Base-by-base conservation (phyloP, 2,888 invertebrate genomes). In the Synanthedon andrenaeformis region DNA sequence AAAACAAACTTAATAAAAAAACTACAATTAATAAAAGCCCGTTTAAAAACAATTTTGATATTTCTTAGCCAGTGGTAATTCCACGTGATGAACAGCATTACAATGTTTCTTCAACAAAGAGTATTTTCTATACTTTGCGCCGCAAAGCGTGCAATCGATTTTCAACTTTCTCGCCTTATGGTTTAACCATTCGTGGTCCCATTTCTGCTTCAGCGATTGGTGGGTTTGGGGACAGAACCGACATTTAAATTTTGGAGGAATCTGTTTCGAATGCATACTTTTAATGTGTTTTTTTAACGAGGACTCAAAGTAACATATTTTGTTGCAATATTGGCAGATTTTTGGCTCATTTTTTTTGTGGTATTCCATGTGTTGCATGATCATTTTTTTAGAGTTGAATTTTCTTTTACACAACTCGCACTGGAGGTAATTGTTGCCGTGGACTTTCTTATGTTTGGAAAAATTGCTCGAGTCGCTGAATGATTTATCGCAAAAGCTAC, bases 391-490 rank as follows among this genome's bases (percentile, higher is more conserved):
- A 1, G 88, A 81, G 63, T 87, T 84, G 61, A 88, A 88, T 62
- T 86, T 88, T 11, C 88, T 65, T 19, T 74, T 74, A 60, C 88
- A 88, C 13, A 86, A 61, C 45, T 88, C 87, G 61, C 88, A 88
- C 56, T 88, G 88, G 51, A 79, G 72, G 57, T 66, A 82, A 0
- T 72, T 70, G 0, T 67, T 62, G 19, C 85, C 84, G 61, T 88
- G 88, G 23, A 85, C 79, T 57, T 88, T 88, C 61, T 88, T 88
- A 61, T 88, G 88, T 52, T 88, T 88, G 2, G 87, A 88, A 57
- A 87, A 88, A 56, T 88, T 88, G 56, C 85, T 85, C 17, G 88
- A 88, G 55, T 88, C 88, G 56, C 83, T 84, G 58, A 88, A 88
- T 6, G 82, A 79, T 57, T 88, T 87, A 54, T 87, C 78, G 65